These are phyloP conservation scores for Kryptolebias ocellatus DNA, from an alignment of 2,797 vertebrate genomes.

Conservation along the genomic window DNA sequence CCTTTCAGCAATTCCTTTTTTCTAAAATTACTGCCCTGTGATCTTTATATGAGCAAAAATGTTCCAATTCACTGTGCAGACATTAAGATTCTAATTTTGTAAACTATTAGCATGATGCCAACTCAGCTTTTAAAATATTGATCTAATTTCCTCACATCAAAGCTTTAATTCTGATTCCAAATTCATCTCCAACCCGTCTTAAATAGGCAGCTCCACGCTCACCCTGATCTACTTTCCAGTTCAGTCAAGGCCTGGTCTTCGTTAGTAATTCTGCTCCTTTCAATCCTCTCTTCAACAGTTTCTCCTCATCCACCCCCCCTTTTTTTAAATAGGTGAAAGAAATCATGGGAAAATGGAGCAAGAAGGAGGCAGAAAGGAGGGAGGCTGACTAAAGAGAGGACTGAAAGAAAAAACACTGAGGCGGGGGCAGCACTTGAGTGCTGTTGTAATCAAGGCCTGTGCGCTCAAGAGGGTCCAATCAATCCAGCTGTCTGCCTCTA, in stretches of 20 bases:
- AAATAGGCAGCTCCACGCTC: slow-evolving; percentile 22
- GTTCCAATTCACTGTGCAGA: slow-evolving; percentile 13
- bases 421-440: slow-evolving; percentile 51
- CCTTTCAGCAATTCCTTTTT: slow-evolving; percentile 2
- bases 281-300: slow-evolving; percentile 27
- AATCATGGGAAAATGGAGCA: slow-evolving; percentile 39
- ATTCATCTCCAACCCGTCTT: slow-evolving; percentile 35
- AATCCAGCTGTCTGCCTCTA: slow-evolving; percentile 66
- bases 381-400: slow-evolving; percentile 27
- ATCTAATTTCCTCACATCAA: slow-evolving; percentile 24
- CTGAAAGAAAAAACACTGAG: slow-evolving; percentile 9
- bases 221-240: slow-evolving; percentile 22
- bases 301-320: slow-evolving; percentile 32
- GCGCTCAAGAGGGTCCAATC: slow-evolving; percentile 73
- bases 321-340: slow-evolving; percentile 36
- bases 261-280: slow-evolving; percentile 46
- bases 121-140: slow-evolving; percentile 35
- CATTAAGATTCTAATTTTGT: slow-evolving; percentile 11
- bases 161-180: slow-evolving; percentile 29
- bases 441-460: slow-evolving; percentile 74
- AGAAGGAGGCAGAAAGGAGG: slow-evolving; percentile 28
- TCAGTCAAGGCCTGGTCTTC: slow-evolving; percentile 23
- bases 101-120: slow-evolving; percentile 22
- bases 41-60: slow-evolving; percentile 11
- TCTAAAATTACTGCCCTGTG: background rate